Evolutionary conservation across 2,797 vertebrate genomes (phyloP), one percentile per base, ranked within the genome.

Genomic region (Hippocampus kuda): DNA sequence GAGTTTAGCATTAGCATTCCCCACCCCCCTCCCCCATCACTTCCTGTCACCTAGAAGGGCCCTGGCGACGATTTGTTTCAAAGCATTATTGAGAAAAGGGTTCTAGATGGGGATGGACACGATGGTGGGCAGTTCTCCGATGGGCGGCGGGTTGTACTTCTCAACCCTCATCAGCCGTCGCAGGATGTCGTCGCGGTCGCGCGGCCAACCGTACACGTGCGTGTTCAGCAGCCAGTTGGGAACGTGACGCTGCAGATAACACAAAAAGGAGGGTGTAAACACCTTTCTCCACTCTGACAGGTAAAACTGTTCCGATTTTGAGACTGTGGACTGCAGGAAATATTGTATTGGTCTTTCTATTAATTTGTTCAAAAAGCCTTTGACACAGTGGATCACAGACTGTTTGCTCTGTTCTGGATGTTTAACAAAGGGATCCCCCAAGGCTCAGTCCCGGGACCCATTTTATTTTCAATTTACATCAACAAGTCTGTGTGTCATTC

Each of bases 181-280:
- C 49, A 93, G 79, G 16, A 93, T 89, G 83, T 93, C 92, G 2
- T 92, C 91, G 1, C 87, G 84, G 76, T 92, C 90, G 0, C 84
- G 80, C 3, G 92, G 92, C 92, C 92, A 93, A 13, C 74, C 76
- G 71, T 91, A 93, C 44, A 93, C 81, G 4, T 92, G 89, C 0
- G 92, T 93, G 88, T 92, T 93, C 54, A 91, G 91, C 44, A 93
- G 91, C 92, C 92, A 93, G 72, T 83, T 86, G 0, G 92, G 92
- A 11, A 93, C 88, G n/a, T 93, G 92, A 68, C 86, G 83, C 92
- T 93, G 76, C 2, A 3, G 26, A n/a, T 2, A 26, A 56, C 51
- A 34, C 60, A 22, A 12, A 41, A 16, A 41, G 8, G 11, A n/a
- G 53, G n/a, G 22, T 10, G 8, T 3, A 9, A 53, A 2, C 12